phyloP scores from a whole-genome alignment of 2,888 invertebrate genomes.

The Fissipunctia ypsillon region DNA sequence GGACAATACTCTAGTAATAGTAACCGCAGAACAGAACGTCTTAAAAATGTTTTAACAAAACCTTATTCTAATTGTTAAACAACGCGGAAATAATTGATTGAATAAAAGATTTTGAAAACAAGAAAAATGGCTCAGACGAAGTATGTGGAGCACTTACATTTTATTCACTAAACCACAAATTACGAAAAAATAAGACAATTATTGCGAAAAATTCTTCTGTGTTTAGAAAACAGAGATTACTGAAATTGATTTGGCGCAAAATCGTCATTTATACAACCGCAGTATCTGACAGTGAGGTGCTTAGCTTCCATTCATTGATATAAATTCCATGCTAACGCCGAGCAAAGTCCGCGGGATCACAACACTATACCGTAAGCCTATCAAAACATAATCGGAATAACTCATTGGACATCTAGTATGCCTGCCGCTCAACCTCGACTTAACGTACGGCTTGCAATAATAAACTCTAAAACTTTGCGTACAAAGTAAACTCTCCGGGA shows the following conservation, averaged over 20 bases:
- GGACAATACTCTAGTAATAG: conserved; percentile 51
- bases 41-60: conserved; percentile 18
- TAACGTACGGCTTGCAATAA: conserved; percentile 67
- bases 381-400: conserved; percentile 85
- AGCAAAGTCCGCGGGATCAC: conserved; percentile 81
- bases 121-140: neutral
- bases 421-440: conserved; percentile 55
- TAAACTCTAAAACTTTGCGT: conserved; percentile 69
- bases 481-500: conserved; percentile 70
- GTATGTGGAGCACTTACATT: neutral
- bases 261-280: conserved; percentile 70
- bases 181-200: conserved; percentile 44
- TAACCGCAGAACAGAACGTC: conserved; percentile 34
- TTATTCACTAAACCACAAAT: conserved; percentile 31
- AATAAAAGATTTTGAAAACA: neutral
- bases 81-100: neutral
- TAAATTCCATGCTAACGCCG: conserved; percentile 77
- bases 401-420: conserved; percentile 76
- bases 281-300: conserved; percentile 67
- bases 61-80: conserved; percentile 19
- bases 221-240: conserved; percentile 75
- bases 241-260: conserved; percentile 65
- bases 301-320: conserved; percentile 78
- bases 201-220: conserved; percentile 58
- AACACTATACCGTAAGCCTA: conserved; percentile 82